Conservation (phyloP, 1,140 invertebrate genomes). For the Drosophila asahinai region DNA sequence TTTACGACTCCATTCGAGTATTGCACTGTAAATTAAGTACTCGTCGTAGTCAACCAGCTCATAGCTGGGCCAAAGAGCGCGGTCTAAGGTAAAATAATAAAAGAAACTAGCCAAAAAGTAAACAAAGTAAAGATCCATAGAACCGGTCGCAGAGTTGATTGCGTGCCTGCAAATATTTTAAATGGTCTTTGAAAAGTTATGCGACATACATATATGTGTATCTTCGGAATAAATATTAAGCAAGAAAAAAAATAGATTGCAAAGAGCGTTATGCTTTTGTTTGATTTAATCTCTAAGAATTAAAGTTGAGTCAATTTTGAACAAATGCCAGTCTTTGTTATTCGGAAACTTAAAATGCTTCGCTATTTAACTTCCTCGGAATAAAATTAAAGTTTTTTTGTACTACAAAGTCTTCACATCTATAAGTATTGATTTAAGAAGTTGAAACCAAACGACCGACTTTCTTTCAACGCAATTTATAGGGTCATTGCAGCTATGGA, state of each 20-base stretch:
- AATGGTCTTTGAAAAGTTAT: slow-evolving; percentile 4
- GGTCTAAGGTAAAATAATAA: neutral
- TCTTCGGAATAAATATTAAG: neutral
- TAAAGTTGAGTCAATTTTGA: too few species aligned
- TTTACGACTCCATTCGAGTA: slow-evolving; percentile 17
- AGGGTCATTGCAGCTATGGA: neutral
- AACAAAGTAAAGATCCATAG: neutral
- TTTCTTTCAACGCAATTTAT: slow-evolving; percentile 8
- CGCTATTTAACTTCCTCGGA: too few species aligned
- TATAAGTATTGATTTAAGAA: too few species aligned
- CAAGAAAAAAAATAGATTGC: too few species aligned
- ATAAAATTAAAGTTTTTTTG: too few species aligned
- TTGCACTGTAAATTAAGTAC: slow-evolving; percentile 39
- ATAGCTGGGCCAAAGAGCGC: neutral
- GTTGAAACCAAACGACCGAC: neutral
- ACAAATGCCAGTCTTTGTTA: too few species aligned
- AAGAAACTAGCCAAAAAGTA: neutral
- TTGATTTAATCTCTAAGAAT: neutral
- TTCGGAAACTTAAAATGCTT: too few species aligned
- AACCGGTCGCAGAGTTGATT: slow-evolving; percentile 3
- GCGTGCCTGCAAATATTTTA: slow-evolving; percentile 1
- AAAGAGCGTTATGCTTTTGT: neutral
- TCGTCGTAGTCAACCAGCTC: slow-evolving; percentile 31
- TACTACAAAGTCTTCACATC: too few species aligned
- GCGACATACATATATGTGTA: neutral